Percentiles rank a stretch among this genome's conserved stretches.
These are phyloP conservation scores for Ranitomeya variabilis DNA, from an alignment of 2,113 vertebrate species.

Conservation along the genomic window DNA sequence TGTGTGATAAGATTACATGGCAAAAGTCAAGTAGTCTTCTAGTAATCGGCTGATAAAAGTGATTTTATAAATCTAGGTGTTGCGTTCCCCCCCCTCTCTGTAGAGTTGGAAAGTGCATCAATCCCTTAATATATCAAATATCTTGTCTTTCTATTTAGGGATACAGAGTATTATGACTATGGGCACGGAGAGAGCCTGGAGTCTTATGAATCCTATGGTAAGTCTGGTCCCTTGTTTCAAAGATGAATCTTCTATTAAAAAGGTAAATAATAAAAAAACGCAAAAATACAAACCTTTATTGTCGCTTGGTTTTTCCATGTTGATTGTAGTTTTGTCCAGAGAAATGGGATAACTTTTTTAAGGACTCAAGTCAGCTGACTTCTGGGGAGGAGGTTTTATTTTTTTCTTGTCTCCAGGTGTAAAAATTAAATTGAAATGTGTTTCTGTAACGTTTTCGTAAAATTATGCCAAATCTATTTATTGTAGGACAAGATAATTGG, in stretches of 20 bases:
- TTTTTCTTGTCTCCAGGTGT: too few species aligned
- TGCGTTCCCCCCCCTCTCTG: too few species aligned
- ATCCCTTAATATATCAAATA: background rate
- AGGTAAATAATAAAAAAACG: background rate
- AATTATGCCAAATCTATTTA: background rate
- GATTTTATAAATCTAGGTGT: too few species aligned
- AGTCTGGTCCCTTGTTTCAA: constrained; percentile 39
- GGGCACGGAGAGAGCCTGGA: constrained; percentile 94
- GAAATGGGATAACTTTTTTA: background rate
- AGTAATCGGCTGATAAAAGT: too few species aligned
- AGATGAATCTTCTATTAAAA: background rate
- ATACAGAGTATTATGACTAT: constrained; percentile 97
- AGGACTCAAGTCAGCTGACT: too few species aligned
- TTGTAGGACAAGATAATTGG: constrained; percentile 91
- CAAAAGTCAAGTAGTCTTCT: too few species aligned
- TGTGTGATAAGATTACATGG: too few species aligned
- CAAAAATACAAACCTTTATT: too few species aligned
- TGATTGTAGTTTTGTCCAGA: background rate
- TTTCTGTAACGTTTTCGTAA: background rate
- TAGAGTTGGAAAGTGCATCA: too few species aligned
- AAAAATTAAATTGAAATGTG: too few species aligned
- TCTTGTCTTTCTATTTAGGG: constrained; percentile 72
- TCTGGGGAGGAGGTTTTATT: too few species aligned
- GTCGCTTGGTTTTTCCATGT: too few species aligned
- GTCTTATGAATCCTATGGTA: constrained; percentile 91